Evolutionary conservation across 2,888 invertebrate genomes (phyloP), one percentile per base, ranked within the genome.

Genomic region (Nasonovia ribisnigri): DNA sequence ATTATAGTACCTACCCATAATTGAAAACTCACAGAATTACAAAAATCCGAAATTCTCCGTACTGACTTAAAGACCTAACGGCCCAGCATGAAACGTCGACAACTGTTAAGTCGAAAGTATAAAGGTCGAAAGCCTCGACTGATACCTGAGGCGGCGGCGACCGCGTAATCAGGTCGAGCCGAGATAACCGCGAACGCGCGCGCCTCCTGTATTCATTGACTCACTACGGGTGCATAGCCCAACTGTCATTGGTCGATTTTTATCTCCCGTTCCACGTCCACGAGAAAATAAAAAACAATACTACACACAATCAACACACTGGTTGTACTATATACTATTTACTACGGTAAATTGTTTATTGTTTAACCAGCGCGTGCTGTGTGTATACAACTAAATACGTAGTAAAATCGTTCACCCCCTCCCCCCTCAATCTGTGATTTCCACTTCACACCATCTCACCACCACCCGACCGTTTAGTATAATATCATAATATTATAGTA

Each of bases 201-300:
- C n/a, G 20, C 20, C 77, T 36, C 20, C 77, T 36, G 77, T 77
- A 6, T 20, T 77, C 67, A 77, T 77, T 36, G 77, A 77, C 48
- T 8, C 26, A 8, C 57, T 6, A 6, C 57, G 24, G 54, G 54
- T 1, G 51, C 84, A 46, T 26, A 29, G 3, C 43, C 16, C 48
- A 20, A 87, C 24, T 20, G 36, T 11, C 87, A 87, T 87, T 87
- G 87, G 87, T 48, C 46, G 48, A n/a, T 87, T 87, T n/a, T 86
- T 86, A 86, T 86, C 46, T 86, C 13, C 86, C 46, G 46, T 86
- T 86, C 43, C 77, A 77, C 36, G 36, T 67, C 6, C 67, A 77
- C 36, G 77, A 77, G 36, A 16, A 46, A 86, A 46, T 29, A 46
- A 84, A 86, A 87, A 87, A 51, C 8, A 87, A 87, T n/a, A 87